These are phyloP conservation scores for Palythoa grandiflora DNA, from an alignment of 92 coral and sea anemone species.

Conservation along the genomic window DNA sequence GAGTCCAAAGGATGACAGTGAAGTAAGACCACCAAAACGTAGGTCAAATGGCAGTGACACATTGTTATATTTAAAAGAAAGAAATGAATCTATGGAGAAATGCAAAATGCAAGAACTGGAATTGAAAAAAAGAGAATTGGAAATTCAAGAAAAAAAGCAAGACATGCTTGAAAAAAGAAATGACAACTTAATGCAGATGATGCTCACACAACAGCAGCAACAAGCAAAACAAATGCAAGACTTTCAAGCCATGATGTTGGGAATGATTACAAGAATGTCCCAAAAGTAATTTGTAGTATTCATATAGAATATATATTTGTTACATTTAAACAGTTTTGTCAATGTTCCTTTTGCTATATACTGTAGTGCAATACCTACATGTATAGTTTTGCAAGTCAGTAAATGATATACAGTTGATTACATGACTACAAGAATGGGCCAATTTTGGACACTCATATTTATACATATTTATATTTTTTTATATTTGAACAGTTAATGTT, in stretches of 20 bases:
- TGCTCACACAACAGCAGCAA: conserved; percentile 46
- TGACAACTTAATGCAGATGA: conserved; percentile 44
- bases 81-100: conserved; percentile 51
- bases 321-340: conserved; percentile 13
- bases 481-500: conserved; percentile 3
- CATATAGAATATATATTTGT: conserved; percentile 7
- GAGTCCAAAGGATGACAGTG: conserved; percentile 43
- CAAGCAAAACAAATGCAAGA: conserved; percentile 53
- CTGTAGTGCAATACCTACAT: conserved; percentile 18
- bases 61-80: conserved; percentile 49
- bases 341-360: conserved; percentile 9
- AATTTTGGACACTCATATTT: conserved; percentile 16
- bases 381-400: conserved; percentile 15
- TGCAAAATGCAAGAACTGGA: conserved; percentile 41
- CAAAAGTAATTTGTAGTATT: conserved; percentile 34
- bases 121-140: conserved; percentile 41
- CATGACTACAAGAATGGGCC: conserved; percentile 19
- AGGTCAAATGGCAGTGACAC: conserved; percentile 71
- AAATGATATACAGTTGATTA: conserved; percentile 17
- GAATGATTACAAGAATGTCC: conserved; percentile 42
- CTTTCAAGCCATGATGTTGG: conserved; percentile 41
- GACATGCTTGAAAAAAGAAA: conserved; percentile 63
- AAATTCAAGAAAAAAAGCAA: conserved; percentile 57
- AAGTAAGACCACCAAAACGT: conserved; percentile 53
- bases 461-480: conserved; percentile 1